Conservation (phyloP, 2,888 invertebrate species). For the Sarcophaga rosellei region DNA sequence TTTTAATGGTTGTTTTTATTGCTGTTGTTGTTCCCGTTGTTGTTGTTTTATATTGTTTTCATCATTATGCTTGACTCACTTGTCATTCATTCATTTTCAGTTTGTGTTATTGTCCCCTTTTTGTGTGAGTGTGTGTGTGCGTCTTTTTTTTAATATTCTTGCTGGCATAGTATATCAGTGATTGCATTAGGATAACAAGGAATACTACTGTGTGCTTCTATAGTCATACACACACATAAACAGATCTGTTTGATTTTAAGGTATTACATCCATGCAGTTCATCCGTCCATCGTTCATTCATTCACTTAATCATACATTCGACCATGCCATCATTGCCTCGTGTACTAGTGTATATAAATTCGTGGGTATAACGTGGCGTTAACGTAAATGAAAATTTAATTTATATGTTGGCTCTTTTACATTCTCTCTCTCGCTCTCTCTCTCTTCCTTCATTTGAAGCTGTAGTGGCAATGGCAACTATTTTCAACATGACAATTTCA, state of each 20-base stretch:
- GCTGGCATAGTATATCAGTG: constrained; percentile 33
- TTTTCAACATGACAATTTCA: not conserved
- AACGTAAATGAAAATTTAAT: constrained; percentile 66
- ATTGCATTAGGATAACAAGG: constrained; percentile 66
- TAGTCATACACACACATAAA: constrained; percentile 12
- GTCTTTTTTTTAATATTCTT: not conserved
- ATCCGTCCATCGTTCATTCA: constrained; percentile 1
- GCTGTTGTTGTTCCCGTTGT: constrained; percentile 23
- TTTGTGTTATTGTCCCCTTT: constrained; percentile 16
- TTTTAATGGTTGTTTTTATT: not conserved
- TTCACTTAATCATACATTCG: constrained; percentile 38
- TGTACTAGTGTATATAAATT: not conserved
- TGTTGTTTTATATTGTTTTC: constrained; percentile 10
- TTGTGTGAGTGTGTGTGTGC: not conserved
- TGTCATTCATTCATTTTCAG: constrained; percentile 23
- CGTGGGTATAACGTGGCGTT: not conserved
- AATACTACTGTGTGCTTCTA: constrained; percentile 20
- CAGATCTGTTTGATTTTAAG: constrained; percentile 53
- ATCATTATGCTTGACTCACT: not conserved
- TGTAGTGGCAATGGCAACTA: too few species aligned
- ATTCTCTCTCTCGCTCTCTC: constrained; percentile 16
- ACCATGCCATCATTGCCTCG: constrained; percentile 35
- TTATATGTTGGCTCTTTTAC: constrained; percentile 56
- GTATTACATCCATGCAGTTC: constrained; percentile 10
- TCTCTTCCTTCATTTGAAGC: too few species aligned